Percentiles rank a stretch among this genome's conserved stretches.
Evolutionary conservation across 2,888 invertebrate genomes (phyloP).

Genomic region (Trissolcus japonicus): DNA sequence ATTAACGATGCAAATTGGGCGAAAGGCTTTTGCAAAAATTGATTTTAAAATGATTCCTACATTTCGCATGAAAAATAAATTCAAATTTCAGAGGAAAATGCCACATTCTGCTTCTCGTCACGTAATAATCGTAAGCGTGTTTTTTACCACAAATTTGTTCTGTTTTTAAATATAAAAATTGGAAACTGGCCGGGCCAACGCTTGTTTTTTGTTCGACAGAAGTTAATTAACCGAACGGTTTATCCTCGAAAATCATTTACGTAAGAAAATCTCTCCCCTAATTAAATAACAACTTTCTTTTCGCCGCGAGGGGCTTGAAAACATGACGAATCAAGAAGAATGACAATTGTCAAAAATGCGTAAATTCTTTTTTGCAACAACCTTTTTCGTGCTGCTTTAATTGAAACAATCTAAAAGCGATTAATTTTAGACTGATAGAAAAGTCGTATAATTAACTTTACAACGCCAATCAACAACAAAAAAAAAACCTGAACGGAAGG

Average conservation of each 20-base stretch:
- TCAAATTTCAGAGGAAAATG: too few relatives aligned
- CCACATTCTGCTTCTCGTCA: neutral
- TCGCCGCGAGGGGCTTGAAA: constrained; percentile 1
- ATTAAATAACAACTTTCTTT: constrained; percentile 51
- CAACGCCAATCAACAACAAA: too few relatives aligned
- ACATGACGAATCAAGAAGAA: constrained; percentile 8
- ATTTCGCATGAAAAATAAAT: too few relatives aligned
- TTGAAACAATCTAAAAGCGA: too few relatives aligned
- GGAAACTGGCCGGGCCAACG: constrained; percentile 30
- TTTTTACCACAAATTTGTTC: constrained; percentile 2
- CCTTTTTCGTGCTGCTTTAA: too few relatives aligned
- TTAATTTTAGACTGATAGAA: too few relatives aligned
- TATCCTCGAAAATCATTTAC: constrained; percentile 44
- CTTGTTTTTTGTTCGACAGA: constrained; percentile 27
- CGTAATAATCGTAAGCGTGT: constrained; percentile 7
- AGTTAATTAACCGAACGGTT: constrained; percentile 40
- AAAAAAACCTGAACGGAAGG: neutral
- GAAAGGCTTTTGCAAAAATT: too few relatives aligned
- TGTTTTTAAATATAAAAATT: neutral
- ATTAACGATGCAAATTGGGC: neutral
- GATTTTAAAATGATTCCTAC: too few relatives aligned
- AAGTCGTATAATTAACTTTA: too few relatives aligned
- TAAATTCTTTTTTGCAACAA: too few relatives aligned
- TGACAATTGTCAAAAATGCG: too few relatives aligned
- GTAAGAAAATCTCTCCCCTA: constrained; percentile 48